Percentiles rank a stretch among this genome's conserved stretches.
Evolutionary conservation across 2,113 vertebrate genomes (phyloP).

Genomic region (Onychostruthus taczanowskii): DNA sequence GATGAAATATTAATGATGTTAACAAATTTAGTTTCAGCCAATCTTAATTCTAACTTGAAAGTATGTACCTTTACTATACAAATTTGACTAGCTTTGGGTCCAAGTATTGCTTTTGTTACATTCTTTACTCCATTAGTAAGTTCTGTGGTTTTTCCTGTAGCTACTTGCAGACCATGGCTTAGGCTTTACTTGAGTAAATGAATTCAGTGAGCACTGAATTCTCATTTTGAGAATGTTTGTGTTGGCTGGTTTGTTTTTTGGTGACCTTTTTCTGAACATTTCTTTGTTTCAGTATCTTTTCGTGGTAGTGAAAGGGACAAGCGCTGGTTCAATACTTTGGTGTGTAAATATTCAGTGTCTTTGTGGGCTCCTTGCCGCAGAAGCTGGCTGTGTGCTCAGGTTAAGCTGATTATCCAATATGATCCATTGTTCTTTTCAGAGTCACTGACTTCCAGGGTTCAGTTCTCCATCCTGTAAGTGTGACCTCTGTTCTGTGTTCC

Average conservation of each 20-base stretch:
- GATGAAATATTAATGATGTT: neutral
- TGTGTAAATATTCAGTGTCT: neutral
- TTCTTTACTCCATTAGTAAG: neutral
- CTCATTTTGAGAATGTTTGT: neutral
- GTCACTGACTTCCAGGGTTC: slow-evolving; percentile 23
- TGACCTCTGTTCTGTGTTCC: neutral
- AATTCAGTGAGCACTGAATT: neutral
- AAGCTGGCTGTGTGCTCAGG: neutral
- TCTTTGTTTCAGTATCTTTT: neutral
- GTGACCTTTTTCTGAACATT: neutral
- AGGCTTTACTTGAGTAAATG: neutral
- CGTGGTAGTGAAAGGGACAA: neutral
- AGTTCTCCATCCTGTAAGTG: slow-evolving; percentile 18
- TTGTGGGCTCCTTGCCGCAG: neutral
- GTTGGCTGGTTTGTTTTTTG: neutral
- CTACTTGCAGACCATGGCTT: neutral
- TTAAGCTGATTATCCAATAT: neutral
- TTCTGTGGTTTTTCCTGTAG: neutral
- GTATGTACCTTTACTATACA: neutral
- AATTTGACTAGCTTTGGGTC: neutral
- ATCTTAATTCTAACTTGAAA: neutral
- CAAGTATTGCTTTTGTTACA: neutral
- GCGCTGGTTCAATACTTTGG: neutral
- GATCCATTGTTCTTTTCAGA: slow-evolving; percentile 44
- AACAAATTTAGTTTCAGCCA: neutral